These are phyloP conservation scores for Phylloscopus trochilus DNA, from an alignment of 2,113 vertebrate genomes.

Conservation along the genomic window DNA sequence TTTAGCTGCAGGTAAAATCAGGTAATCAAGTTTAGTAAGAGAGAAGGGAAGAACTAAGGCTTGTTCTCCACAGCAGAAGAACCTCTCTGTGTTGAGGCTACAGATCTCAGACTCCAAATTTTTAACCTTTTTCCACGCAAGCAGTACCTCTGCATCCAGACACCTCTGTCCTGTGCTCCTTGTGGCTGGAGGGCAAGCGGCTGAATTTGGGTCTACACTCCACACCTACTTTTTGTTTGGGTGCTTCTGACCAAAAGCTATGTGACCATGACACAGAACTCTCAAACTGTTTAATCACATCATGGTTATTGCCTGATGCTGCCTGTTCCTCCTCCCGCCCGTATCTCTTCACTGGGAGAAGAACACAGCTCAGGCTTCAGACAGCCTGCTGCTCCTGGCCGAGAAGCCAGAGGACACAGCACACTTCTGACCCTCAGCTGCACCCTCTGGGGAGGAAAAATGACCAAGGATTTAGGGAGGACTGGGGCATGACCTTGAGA, in stretches of 20 bases:
- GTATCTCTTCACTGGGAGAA: slow-evolving; percentile 75
- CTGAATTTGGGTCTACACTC: slow-evolving; percentile 67
- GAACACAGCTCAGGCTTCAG: background rate
- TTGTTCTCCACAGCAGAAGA: background rate
- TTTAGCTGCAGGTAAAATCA: background rate
- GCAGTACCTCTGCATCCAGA: slow-evolving; percentile 79
- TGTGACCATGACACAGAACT: slow-evolving; percentile 81
- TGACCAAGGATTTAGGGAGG: background rate
- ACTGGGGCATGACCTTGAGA: background rate
- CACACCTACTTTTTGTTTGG: slow-evolving; percentile 8
- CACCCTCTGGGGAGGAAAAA: background rate
- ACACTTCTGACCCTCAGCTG: background rate
- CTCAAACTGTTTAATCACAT: slow-evolving; percentile 84
- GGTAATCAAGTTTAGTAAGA: background rate
- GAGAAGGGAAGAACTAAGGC: background rate
- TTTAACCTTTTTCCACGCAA: background rate
- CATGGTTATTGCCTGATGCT: slow-evolving; percentile 78
- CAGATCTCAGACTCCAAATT: background rate
- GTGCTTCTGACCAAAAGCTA: slow-evolving; percentile 65
- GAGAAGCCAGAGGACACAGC: background rate
- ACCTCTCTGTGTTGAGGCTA: background rate
- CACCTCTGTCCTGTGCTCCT: slow-evolving; percentile 73
- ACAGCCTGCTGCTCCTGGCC: background rate
- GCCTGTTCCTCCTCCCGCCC: slow-evolving; percentile 70
- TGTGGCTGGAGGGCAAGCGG: slow-evolving; percentile 63